These are phyloP conservation scores for Esox niger DNA, from an alignment of 2,113 vertebrate genomes.

Conservation along the genomic window DNA sequence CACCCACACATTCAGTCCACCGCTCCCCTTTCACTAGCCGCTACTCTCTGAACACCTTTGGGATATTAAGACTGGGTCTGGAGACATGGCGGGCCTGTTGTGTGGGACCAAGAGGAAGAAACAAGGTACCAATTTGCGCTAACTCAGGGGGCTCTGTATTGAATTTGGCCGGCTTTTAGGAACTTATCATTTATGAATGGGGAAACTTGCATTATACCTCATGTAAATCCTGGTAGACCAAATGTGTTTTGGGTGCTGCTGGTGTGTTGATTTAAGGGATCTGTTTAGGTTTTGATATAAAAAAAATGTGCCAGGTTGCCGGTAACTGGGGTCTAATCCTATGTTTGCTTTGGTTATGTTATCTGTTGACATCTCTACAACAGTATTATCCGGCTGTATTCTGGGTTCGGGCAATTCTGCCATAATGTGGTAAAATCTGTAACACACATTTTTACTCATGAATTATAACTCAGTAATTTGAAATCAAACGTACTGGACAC, in stretches of 20 bases:
- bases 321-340: too few relatives aligned
- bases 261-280: too few relatives aligned
- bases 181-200: conserved; percentile 35
- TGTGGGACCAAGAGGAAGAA: conserved; percentile 82
- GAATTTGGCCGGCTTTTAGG: conserved; percentile 8
- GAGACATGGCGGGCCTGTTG: conserved; percentile 79
- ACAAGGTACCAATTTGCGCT: conserved; percentile 83
- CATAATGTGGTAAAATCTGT: neutral
- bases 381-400: neutral
- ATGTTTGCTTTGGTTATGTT: too few relatives aligned
- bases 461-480: too few relatives aligned
- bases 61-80: conserved; percentile 24
- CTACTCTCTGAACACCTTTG: conserved; percentile 3
- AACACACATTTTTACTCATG: too few relatives aligned
- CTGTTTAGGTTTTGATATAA: too few relatives aligned
- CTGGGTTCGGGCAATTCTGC: neutral
- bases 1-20: conserved; percentile 9
- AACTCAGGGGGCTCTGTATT: too few relatives aligned
- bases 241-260: too few relatives aligned
- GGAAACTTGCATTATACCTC: conserved; percentile 38
- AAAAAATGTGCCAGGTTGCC: too few relatives aligned
- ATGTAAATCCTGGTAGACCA: neutral
- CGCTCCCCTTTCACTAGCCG: neutral
- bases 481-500: neutral
- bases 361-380: neutral